phyloP scores from a whole-genome alignment of 1,140 invertebrate species.

The Spodoptera litura region DNA sequence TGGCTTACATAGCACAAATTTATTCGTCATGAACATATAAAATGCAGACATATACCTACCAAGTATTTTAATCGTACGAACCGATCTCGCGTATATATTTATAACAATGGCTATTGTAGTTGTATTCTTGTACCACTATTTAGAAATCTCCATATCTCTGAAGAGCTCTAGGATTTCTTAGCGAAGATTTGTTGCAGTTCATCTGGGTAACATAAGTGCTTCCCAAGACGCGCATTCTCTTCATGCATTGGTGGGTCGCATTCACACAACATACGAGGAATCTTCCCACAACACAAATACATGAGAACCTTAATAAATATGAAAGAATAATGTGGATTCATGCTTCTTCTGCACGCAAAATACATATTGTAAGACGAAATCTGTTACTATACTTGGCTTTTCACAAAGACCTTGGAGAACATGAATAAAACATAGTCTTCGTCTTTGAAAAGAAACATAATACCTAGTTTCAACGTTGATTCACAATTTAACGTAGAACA shows the following conservation, averaged over 20 bases:
- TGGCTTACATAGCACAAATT: too few relatives aligned
- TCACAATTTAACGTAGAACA: background rate
- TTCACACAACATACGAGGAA: slow-evolving; percentile 15
- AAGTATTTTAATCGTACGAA: background rate
- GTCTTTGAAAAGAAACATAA: too few relatives aligned
- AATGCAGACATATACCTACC: background rate
- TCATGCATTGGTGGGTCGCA: slow-evolving; percentile 8
- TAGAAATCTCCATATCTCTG: slow-evolving; percentile 16
- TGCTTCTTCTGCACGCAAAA: background rate
- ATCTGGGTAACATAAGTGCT: slow-evolving; percentile 37
- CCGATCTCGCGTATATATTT: background rate
- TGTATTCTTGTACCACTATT: background rate
- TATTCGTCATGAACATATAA: too few relatives aligned
- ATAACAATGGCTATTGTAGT: slow-evolving; percentile 2
- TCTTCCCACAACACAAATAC: slow-evolving; percentile 2
- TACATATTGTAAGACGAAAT: background rate
- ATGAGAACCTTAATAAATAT: slow-evolving; percentile 19
- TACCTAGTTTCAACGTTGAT: background rate
- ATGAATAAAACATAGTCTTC: too few relatives aligned
- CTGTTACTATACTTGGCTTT: background rate
- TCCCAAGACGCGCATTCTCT: slow-evolving; percentile 31
- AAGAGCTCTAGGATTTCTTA: slow-evolving; percentile 29
- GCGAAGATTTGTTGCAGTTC: slow-evolving; percentile 31
- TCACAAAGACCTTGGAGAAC: background rate
- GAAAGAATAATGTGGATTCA: slow-evolving; percentile 3